phyloP scores from a whole-genome alignment of 2,888 invertebrate species.

The Nymphalis urticae region DNA sequence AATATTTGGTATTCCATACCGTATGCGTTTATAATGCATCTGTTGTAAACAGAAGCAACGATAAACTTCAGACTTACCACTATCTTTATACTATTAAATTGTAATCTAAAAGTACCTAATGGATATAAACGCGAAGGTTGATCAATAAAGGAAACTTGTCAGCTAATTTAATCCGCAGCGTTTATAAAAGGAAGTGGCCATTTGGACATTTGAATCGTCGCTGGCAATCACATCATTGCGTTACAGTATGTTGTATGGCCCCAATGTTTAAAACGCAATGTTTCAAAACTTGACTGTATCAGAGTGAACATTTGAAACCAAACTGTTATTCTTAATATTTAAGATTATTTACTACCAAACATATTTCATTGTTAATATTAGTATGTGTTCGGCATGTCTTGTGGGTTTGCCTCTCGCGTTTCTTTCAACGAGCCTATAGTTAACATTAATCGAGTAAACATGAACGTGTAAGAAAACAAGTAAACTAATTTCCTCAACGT shows the following conservation, averaged over 20 bases:
- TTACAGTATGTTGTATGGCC: conserved; percentile 50
- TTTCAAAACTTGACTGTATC: neutral
- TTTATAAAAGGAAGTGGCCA: conserved; percentile 62
- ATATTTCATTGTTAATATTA: neutral
- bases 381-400: neutral
- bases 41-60: conserved; percentile 17
- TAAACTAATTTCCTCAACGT: conserved; percentile 11
- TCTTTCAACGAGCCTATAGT: conserved; percentile 43
- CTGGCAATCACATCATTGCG: conserved; percentile 50
- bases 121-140: conserved; percentile 1
- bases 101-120: conserved; percentile 4
- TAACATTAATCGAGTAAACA: conserved; percentile 44
- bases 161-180: conserved; percentile 44
- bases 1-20: conserved; percentile 21
- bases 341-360: neutral
- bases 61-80: neutral
- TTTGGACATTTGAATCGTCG: conserved; percentile 62
- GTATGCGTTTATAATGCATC: conserved; percentile 21
- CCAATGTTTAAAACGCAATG: conserved; percentile 38
- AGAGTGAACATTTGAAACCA: neutral
- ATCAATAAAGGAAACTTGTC: conserved; percentile 38
- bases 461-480: conserved; percentile 3
- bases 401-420: conserved; percentile 6
- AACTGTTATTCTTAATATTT: neutral
- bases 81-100: conserved; percentile 1